Evolutionary conservation across 2,888 invertebrate species (phyloP), one percentile per base, ranked within the genome.

Genomic region (Ornithoptera alexandrae): DNA sequence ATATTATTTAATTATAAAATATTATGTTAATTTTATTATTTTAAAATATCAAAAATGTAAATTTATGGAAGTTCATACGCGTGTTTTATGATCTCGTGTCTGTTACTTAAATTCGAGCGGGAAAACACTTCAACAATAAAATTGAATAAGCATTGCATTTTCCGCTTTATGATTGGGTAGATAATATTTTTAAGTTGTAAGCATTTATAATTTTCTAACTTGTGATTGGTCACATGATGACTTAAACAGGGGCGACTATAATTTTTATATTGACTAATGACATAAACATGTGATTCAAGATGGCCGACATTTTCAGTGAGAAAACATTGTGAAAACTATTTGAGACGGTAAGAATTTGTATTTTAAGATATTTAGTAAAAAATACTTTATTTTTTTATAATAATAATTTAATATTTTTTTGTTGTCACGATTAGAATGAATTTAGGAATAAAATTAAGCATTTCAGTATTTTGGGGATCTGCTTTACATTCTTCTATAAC

Each of bases 251-350:
- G 81, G 80, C 81, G 82, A 82, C 76, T 75, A 77, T 78, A 76
- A 76, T 80, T 72, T 74, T 75, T 64, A 67, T 77, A 82, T 79
- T 82, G 81, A 77, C 77, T 81, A 81, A 81, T 78, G 79, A 84
- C 82, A 85, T 84, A 81, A 84, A 84, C 90, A 91, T 86, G 92
- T 92, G 92, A 92, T 86, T 76, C 86, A 92, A 92, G 80, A 92
- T 92, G 92, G 92, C 90, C 70, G 83, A 74, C 76, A 77, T 78
- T 83, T 85, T 84, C 82, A 83, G 81, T 76, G 74, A 81, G 79
- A 83, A 84, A 82, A 74, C 76, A 73, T 73, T 71, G 74, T 75
- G 81, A 80, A 82, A 79, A 75, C 75, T 73, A 72, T 73, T 67
- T 67, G 62, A 59, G 62, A 72, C 70, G 90, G 91, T 90, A 84